These are phyloP conservation scores for Eledona agricola DNA, from an alignment of 2,888 invertebrate species.

Conservation along the genomic window DNA sequence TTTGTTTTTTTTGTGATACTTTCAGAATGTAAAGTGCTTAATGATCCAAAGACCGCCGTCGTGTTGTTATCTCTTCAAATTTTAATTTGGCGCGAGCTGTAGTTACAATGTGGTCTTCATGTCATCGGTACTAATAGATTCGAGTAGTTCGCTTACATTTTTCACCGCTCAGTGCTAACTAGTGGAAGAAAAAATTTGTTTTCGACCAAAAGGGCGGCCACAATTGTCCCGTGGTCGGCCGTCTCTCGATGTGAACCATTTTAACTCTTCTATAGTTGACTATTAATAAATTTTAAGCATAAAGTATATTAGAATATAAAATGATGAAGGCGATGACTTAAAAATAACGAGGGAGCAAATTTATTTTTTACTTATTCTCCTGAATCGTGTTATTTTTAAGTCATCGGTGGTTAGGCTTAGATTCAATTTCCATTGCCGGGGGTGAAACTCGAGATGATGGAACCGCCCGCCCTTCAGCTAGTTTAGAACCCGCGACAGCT, in stretches of 20 bases:
- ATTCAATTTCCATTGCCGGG: conserved; percentile 34
- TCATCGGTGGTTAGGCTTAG: conserved; percentile 43
- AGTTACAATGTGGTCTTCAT: conserved; percentile 39
- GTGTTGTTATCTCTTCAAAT: conserved; percentile 31
- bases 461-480: conserved; percentile 17
- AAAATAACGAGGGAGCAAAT: conserved; percentile 43
- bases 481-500: conserved; percentile 32
- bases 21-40: conserved; percentile 37
- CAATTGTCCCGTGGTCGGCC: conserved; percentile 39
- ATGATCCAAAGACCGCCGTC: conserved; percentile 34
- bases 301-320: conserved; percentile 39
- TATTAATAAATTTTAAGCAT: conserved; percentile 36
- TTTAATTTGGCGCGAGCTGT: conserved; percentile 19
- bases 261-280: conserved; percentile 36
- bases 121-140: conserved; percentile 44
- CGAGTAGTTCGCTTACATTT: conserved; percentile 40
- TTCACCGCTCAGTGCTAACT: conserved; percentile 41
- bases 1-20: conserved; percentile 49
- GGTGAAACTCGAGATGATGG: conserved; percentile 34
- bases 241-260: conserved; percentile 41
- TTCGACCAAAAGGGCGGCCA: conserved; percentile 40
- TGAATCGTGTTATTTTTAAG: conserved; percentile 43
- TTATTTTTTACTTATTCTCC: conserved; percentile 44
- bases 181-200: conserved; percentile 26
- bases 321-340: conserved; percentile 41